Conservation (phyloP, 2,113 vertebrate genomes). For the Rutilus rutilus region DNA sequence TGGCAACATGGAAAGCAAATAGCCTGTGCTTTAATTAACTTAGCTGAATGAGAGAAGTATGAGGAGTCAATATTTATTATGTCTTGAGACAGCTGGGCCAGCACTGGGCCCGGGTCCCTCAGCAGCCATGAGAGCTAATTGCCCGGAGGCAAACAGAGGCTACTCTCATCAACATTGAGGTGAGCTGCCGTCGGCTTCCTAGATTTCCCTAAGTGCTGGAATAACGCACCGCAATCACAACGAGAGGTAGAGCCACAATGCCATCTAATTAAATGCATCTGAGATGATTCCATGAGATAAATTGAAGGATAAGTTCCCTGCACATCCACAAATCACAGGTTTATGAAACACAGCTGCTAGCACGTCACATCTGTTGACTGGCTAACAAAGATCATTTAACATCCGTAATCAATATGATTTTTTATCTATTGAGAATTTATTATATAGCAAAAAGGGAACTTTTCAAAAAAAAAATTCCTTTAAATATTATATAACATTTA, state of each 20-base stretch:
- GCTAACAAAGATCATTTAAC: background rate
- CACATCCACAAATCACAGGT: conserved; percentile 17
- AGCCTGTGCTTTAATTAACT: conserved; percentile 73
- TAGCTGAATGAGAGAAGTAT: conserved; percentile 58
- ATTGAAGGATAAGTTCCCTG: conserved; percentile 30
- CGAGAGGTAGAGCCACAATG: conserved; percentile 49
- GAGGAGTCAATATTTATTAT: conserved; percentile 75
- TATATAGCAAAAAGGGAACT: too few species aligned
- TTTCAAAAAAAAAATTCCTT: too few species aligned
- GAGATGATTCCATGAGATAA: conserved; percentile 49
- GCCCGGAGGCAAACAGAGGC: conserved; percentile 66
- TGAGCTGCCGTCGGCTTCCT: conserved; percentile 52
- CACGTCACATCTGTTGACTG: background rate
- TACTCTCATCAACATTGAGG: conserved; percentile 61
- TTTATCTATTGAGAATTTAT: too few species aligned
- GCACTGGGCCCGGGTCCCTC: conserved; percentile 56
- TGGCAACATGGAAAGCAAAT: conserved; percentile 69
- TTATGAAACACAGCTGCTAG: conserved; percentile 17
- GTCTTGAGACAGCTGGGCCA: conserved; percentile 59
- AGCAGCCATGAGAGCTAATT: conserved; percentile 67
- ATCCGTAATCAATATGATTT: too few species aligned
- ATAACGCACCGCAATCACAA: conserved; percentile 62
- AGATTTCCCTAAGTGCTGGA: conserved; percentile 63
- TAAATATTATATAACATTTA: too few species aligned
- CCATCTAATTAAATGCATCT: conserved; percentile 57